Evolutionary conservation across 2,888 invertebrate species (phyloP), one percentile per base, ranked within the genome.

Genomic region (Sarcophaga variegata): DNA sequence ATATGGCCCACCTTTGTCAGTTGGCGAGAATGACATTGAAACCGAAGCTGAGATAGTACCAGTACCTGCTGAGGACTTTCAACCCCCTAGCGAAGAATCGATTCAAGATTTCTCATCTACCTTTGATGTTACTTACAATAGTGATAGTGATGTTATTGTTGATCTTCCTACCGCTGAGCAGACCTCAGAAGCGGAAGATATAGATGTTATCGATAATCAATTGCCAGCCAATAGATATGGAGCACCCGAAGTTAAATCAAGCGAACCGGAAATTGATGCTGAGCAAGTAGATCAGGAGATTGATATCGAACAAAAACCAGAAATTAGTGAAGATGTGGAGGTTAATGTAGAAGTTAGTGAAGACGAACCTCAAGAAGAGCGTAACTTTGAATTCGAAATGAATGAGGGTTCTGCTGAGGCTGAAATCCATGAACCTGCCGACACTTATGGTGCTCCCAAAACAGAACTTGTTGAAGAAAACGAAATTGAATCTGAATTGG

Each of bases 161-260:
- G 92, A 92, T 92, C 75, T 92, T 89, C 93, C 92, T 90, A 85
- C 90, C 89, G 75, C 86, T 89, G 90, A 89, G 75, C 88, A 89
- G 80, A 75, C 88, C 89, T 83, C 88, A 83, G 72, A 87, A 66
- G 78, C 88, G 66, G 62, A 87, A 71, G 81, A 82, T 64, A 64
- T 86, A 12, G 89, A 89, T 27, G 77, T 45, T 11, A 67, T 59
- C 17, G 67, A 71, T 17, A 11, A 66, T 22, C 78, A 74, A 11
- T 20, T 64, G 20, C 92, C 92, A 2, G 89, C 88, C 12, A 88
- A 64, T 22, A 90, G 88, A 3, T 92, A 92, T 60, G 93, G 91
- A 4, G 88, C 89, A 66, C 92, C 91, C 1, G 72, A 77, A 63
- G 14, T 59, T 11, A 54, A 60, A 60, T 47, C 37, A 37, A 37